Percentiles rank a stretch among this genome's conserved stretches.
Evolutionary conservation across 2,797 vertebrate genomes (phyloP).

Genomic region (Discoglossus pictus): DNA sequence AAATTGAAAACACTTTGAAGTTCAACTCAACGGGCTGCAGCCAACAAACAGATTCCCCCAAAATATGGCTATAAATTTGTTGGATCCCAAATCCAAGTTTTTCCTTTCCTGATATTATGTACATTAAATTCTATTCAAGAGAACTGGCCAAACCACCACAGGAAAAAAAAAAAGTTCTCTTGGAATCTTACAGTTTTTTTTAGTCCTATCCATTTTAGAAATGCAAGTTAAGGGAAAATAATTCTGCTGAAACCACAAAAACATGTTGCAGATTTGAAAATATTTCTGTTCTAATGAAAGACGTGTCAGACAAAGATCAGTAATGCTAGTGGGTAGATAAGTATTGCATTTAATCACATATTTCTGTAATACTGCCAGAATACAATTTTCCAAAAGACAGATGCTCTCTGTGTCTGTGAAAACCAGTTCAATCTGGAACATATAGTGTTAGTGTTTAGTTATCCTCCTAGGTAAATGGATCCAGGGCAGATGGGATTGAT

Average conservation of each 20-base stretch:
- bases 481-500: no score
- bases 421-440: constrained; percentile 32
- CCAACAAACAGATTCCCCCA: constrained; percentile 14
- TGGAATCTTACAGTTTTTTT: constrained; percentile 43
- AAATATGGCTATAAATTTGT: constrained; percentile 11
- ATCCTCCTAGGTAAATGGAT: no score
- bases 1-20: no score
- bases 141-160: constrained; percentile 30
- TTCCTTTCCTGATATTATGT: constrained; percentile 17
- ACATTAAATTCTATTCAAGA: constrained; percentile 5
- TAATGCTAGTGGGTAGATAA: constrained; percentile 47
- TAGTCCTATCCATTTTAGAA: constrained; percentile 30
- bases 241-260: constrained; percentile 46
- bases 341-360: constrained; percentile 45
- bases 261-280: constrained; percentile 39
- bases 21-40: not conserved
- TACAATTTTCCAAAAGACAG: constrained; percentile 45
- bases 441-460: constrained; percentile 1
- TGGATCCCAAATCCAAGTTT: constrained; percentile 6
- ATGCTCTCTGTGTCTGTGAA: constrained; percentile 22
- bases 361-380: constrained; percentile 41
- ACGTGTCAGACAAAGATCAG: constrained; percentile 49
- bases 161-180: constrained; percentile 27
- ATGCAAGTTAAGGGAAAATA: constrained; percentile 45
- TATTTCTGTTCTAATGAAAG: constrained; percentile 49